phyloP scores from a whole-genome alignment of 1,140 invertebrate species.

The Trichonephila clavipes region DNA sequence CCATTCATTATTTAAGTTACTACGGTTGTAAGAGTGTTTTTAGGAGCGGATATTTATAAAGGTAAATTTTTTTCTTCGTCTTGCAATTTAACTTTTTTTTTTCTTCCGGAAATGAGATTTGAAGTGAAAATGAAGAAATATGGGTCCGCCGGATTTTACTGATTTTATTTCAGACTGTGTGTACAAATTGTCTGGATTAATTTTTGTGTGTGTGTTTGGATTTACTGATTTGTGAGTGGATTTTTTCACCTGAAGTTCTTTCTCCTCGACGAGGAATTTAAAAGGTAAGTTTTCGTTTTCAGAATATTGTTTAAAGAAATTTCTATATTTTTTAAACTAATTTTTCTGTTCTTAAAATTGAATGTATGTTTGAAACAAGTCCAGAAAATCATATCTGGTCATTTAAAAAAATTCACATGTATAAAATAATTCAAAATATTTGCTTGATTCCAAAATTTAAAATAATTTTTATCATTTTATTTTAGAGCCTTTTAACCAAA shows the following conservation, averaged over 20 bases:
- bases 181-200: background rate
- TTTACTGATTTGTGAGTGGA: background rate
- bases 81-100: too few relatives aligned
- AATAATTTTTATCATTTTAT: too few relatives aligned
- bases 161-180: background rate
- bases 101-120: too few relatives aligned
- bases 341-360: too few relatives aligned
- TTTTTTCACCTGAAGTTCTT: background rate
- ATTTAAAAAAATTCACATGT: too few relatives aligned
- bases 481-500: too few relatives aligned
- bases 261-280: background rate
- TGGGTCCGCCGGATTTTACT: background rate
- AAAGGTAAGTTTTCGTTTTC: constrained; percentile 1
- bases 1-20: constrained; percentile 9
- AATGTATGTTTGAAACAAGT: too few relatives aligned
- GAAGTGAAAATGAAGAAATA: background rate
- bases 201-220: background rate
- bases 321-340: background rate
- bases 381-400: too few relatives aligned
- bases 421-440: too few relatives aligned
- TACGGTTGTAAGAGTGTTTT: background rate
- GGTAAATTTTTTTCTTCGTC: background rate
- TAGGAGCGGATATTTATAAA: background rate
- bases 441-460: too few relatives aligned
- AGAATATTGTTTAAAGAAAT: background rate